Evolutionary conservation across 2,113 vertebrate species (phyloP).

Genomic region (Cricetomys ansorgei): DNA sequence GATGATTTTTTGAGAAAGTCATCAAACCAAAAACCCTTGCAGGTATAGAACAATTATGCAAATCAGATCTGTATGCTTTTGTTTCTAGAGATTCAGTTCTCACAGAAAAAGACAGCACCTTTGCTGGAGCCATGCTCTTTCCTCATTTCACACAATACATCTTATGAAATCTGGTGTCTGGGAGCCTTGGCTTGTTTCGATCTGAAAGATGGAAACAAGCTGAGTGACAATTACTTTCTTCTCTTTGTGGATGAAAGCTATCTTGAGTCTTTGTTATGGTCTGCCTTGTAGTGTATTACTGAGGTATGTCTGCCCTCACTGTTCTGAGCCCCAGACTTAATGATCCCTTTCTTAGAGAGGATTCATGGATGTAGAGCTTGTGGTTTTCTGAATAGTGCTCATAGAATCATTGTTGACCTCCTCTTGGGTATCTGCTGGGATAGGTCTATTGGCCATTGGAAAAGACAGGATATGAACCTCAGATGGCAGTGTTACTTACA

Average conservation of each 20-base stretch:
- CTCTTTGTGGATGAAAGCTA: not conserved
- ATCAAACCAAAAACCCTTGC: not conserved
- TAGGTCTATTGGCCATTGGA: not conserved
- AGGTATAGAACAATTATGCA: not conserved
- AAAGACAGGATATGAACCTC: not conserved
- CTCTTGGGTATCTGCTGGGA: not conserved
- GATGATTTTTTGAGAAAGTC: conserved; percentile 51
- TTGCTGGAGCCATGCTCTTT: not conserved
- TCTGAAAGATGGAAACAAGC: not conserved
- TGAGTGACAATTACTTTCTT: not conserved
- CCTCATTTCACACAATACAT: not conserved
- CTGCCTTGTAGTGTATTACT: not conserved
- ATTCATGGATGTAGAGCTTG: conserved; percentile 6
- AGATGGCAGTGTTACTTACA: not conserved
- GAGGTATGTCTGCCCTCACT: not conserved
- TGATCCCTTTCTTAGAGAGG: conserved; percentile 1
- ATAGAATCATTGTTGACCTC: not conserved
- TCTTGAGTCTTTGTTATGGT: not conserved
- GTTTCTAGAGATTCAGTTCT: conserved; percentile 54
- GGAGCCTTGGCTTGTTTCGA: not conserved
- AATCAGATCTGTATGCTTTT: not conserved
- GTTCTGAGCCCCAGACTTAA: not conserved
- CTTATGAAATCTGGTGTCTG: not conserved
- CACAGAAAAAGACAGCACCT: not conserved
- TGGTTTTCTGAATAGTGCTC: conserved; percentile 27